Base-by-base conservation (phyloP, 1,140 invertebrate species). In the Drosophila azteca region DNA sequence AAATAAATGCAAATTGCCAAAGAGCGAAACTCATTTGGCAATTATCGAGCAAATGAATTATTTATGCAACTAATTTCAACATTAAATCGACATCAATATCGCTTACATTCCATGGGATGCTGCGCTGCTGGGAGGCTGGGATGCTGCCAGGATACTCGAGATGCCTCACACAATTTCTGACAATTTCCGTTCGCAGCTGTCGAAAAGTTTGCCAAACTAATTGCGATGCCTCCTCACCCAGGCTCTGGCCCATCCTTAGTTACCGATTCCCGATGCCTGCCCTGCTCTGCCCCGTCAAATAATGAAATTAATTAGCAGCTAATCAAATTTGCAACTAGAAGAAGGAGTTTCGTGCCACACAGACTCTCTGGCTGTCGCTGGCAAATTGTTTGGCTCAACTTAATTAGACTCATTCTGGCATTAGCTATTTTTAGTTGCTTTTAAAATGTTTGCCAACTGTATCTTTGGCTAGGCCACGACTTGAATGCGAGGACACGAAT, bases 291-390 rank as follows among this genome's bases (percentile, higher is more conserved):
- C 82, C 77, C 17, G 17, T 20, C 17, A 20, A 87, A 87, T 85
- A 85, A 85, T 87, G 78, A 87, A 85, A 85, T 85, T 87, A 85
- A 85, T 85, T 87, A 85, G 76, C 74, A 68, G 69, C 76, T 85
- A 85, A 85, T 85, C 82, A 87, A 87, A 85, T 85, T 85, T 77
- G 74, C 78, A 78, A 85, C 69, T 85, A 48, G 59, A 78, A 48
- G 59, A 78, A 78, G 62, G 58, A 78, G 39, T 76, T 79, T 60
- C n/a, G 64, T 26, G 24, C 24, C 5, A 26, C 61, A 61, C 57
- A 41, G n/a, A n/a, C n/a, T n/a, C 41, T 60, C 41, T 60, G 60
- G 44, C 63, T 52, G 72, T 77, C 78, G 77, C 59, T 75, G 65
- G 72, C 77, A 81, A 85, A 84, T 84, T 84, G 68, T 79, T 85